Percentiles rank a stretch among this genome's conserved stretches.
phyloP scores from a whole-genome alignment of 2,113 vertebrate genomes.

The Epinephelus moara region DNA sequence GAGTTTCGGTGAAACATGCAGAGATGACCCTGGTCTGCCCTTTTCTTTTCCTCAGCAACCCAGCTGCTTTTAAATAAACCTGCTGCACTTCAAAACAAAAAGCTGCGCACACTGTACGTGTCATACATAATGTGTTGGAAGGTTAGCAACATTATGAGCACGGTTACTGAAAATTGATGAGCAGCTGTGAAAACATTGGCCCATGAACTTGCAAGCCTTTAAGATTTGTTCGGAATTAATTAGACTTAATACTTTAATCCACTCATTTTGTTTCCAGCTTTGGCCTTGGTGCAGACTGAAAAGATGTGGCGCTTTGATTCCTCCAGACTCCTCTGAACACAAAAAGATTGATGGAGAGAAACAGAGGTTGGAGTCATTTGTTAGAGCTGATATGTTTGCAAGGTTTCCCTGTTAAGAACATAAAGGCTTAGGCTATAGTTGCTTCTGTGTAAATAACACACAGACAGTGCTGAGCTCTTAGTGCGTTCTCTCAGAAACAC shows the following conservation, averaged over 20 bases:
- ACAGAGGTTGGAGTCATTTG: too few relatives aligned
- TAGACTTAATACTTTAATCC: not conserved
- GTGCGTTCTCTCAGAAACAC: too few relatives aligned
- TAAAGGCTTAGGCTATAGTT: too few relatives aligned
- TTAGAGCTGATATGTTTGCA: too few relatives aligned
- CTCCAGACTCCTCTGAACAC: too few relatives aligned
- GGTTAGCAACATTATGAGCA: not conserved
- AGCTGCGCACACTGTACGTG: too few relatives aligned
- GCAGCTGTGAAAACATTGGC: conserved; percentile 7
- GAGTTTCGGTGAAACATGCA: not conserved
- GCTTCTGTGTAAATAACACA: too few relatives aligned
- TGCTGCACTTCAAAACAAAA: not conserved
- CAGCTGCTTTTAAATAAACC: not conserved
- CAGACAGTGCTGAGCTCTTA: too few relatives aligned
- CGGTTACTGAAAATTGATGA: not conserved
- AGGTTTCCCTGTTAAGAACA: too few relatives aligned
- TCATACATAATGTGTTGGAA: not conserved
- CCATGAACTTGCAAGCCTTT: not conserved
- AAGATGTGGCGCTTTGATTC: too few relatives aligned
- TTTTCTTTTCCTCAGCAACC: not conserved
- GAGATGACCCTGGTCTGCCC: not conserved
- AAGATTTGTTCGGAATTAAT: conserved; percentile 3
- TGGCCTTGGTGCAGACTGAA: not conserved
- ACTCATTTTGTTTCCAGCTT: not conserved
- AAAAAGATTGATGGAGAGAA: too few relatives aligned